phyloP scores from a whole-genome alignment of 2,888 invertebrate genomes.

The Aquatica leii region DNA sequence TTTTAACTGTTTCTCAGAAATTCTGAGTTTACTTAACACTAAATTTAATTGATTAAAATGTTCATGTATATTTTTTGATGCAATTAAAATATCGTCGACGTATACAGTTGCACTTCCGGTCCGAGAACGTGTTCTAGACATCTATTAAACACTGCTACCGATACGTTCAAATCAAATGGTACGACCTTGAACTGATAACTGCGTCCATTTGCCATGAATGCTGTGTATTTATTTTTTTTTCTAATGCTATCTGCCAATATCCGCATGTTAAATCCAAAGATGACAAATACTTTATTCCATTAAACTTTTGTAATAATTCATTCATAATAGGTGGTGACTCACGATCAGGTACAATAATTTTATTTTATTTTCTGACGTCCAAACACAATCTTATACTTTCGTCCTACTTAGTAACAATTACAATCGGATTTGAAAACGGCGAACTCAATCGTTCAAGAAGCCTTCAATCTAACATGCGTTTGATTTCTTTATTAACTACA shows the following conservation, averaged over 20 bases:
- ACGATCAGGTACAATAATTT: constrained; percentile 24
- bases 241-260: constrained; percentile 43
- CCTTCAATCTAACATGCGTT: not conserved
- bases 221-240: constrained; percentile 38
- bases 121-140: constrained; percentile 32
- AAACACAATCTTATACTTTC: constrained; percentile 2
- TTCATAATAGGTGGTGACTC: constrained; percentile 22
- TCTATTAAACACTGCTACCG: constrained; percentile 19
- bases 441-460: constrained; percentile 1
- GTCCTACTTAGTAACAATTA: constrained; percentile 8
- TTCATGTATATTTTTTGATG: constrained; percentile 30
- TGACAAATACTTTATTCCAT: constrained; percentile 34
- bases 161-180: constrained; percentile 34
- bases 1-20: constrained; percentile 41
- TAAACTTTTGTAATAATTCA: constrained; percentile 40
- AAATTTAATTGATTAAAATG: constrained; percentile 31
- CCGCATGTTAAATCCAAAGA: constrained; percentile 40
- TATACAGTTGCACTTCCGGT: constrained; percentile 25
- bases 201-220: constrained; percentile 36
- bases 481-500: constrained; percentile 7
- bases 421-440: constrained; percentile 10
- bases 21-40: constrained; percentile 28
- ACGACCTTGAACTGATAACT: constrained; percentile 35
- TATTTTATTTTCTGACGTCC: constrained; percentile 17
- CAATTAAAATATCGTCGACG: constrained; percentile 20